Base-by-base conservation (phyloP, 2,113 vertebrate genomes). In the Hydropotes inermis region DNA sequence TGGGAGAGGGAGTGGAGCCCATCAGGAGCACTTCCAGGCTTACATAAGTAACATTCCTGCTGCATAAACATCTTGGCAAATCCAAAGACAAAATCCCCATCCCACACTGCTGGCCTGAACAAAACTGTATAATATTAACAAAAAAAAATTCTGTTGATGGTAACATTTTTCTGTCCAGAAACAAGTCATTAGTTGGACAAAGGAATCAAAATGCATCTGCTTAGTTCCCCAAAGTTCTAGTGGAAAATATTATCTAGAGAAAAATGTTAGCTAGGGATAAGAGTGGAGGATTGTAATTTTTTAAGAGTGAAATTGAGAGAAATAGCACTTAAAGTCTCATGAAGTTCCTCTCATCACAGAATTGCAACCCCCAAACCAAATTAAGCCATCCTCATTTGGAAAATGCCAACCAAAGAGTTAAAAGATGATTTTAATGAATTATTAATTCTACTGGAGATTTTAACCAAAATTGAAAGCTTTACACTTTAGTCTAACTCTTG, bases 21-120 rank as follows among this genome's bases (percentile, higher is more conserved):
- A 94, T 89, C 94, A 91, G 97, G 98, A 98, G 95, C 97, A 84
- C 97, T 98, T 99, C 98, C 98, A 98, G 98, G 98, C 98, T 99
- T 98, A 98, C 98, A 98, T 98, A 99, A 99, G 98, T 97, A 98
- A 98, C 99, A 99, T 99, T 99, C 98, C 96, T 98, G 95, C 98
- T 98, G 97, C 97, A 98, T 98, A 98, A 98, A 99, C 98, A 98
- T 98, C 98, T 99, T 99, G 98, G 98, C 98, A 98, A 97, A 98
- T 91, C 87, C 95, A 27, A 82, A 98, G 81, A 57, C 92, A 95
- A 94, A 97, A 97, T 98, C 98, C 98, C 94, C 97, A 95, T 97
- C 98, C 98, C 98, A 98, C 98, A 98, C 96, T 79, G 98, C 97
- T 99, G 98, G 98, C 98, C 98, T 98, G 88, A 83, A 96, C 97